A percentile compares a stretch with the other conserved stretches of the same genome.
Conservation (phyloP, 64 coral and sea anemone genomes). For the Astreopora myriophthalma region DNA sequence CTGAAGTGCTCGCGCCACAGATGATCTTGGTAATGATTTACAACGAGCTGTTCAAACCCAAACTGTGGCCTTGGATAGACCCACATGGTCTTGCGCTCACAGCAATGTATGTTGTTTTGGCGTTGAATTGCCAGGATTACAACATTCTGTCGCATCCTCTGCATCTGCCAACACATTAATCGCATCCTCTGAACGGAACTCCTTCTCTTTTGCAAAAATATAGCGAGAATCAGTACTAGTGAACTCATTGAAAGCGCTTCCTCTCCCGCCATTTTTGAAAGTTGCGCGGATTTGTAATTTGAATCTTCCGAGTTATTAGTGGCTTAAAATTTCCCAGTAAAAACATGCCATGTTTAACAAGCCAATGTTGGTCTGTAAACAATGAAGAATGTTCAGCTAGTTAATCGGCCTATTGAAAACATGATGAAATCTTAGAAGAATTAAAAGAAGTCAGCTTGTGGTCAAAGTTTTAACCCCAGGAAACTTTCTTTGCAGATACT, state of each 20-base stretch:
- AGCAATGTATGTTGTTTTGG: constrained; percentile 1
- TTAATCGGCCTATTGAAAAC: not conserved
- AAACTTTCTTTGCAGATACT: too few relatives aligned
- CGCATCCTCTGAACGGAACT: constrained; percentile 7
- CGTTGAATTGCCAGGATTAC: constrained; percentile 19
- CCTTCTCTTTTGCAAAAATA: not conserved
- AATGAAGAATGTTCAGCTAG: not conserved
- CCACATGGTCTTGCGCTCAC: not conserved
- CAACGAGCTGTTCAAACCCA: constrained; percentile 23
- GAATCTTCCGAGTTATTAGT: constrained; percentile 13
- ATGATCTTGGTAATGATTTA: constrained; percentile 21
- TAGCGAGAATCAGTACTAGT: not conserved
- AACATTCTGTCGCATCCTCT: constrained; percentile 6
- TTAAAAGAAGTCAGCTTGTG: too few relatives aligned
- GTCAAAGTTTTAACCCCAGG: too few relatives aligned
- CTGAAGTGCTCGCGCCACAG: constrained; percentile 47
- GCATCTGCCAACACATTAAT: constrained; percentile 7
- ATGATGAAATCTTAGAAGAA: not conserved
- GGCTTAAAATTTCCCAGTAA: constrained; percentile 26
- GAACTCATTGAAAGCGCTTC: not conserved
- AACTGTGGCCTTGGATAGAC: constrained; percentile 18
- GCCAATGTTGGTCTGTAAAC: not conserved
- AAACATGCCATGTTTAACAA: not conserved
- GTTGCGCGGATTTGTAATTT: constrained; percentile 19
- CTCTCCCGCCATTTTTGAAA: constrained; percentile 8